Percentiles rank a stretch among this genome's conserved stretches.
Evolutionary conservation across 1,140 invertebrate species (phyloP).

Genomic region (Macrobrachium nipponense): DNA sequence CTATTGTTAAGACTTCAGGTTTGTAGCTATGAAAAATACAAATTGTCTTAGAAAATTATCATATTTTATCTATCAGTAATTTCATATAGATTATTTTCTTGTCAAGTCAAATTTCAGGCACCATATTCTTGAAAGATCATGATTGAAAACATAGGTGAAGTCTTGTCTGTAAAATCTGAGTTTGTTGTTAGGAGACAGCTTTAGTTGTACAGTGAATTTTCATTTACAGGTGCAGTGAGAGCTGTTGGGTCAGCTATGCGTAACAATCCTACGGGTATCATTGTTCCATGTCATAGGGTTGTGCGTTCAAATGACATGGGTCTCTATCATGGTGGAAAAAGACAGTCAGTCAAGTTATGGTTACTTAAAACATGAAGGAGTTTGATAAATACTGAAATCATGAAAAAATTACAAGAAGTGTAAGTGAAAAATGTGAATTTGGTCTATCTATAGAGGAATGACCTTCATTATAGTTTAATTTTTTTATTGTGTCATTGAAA

Average conservation of each 20-base stretch:
- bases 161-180: neutral
- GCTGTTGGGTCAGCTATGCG: slow-evolving; percentile 56
- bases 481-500: too few species aligned
- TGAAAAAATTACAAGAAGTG: too few species aligned
- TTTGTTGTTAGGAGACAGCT: neutral
- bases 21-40: too few species aligned
- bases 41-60: too few species aligned
- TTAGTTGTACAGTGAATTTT: neutral
- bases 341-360: slow-evolving; percentile 42
- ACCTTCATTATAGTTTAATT: too few species aligned
- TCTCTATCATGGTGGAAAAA: slow-evolving; percentile 38
- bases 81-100: too few species aligned
- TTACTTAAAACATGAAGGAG: slow-evolving; percentile 43
- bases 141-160: neutral
- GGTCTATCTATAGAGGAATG: too few species aligned
- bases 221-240: slow-evolving; percentile 39
- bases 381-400: slow-evolving; percentile 23
- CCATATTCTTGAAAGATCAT: too few species aligned
- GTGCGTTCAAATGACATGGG: slow-evolving; percentile 39
- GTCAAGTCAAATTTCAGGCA: too few species aligned
- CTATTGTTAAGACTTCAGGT: too few species aligned
- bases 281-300: slow-evolving; percentile 52
- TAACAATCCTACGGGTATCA: slow-evolving; percentile 41
- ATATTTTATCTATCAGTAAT: too few species aligned
- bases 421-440: too few species aligned